Evolutionary conservation across 1,140 invertebrate genomes (phyloP), one percentile per base, ranked within the genome.

Genomic region (Lasioglossum baleicum): DNA sequence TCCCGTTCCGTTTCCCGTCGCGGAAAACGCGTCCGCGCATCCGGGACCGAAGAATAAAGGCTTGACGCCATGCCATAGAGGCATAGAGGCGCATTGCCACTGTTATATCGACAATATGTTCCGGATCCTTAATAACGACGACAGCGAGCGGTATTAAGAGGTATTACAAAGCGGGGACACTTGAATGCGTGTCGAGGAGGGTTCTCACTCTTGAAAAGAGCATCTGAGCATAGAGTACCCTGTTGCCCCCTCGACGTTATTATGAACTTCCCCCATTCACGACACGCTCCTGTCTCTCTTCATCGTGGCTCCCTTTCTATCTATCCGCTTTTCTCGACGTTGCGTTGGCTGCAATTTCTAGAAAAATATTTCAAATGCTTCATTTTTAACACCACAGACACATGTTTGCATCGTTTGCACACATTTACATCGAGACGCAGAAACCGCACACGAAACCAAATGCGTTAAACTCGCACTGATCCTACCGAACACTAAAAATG

Each of bases 111-210:
- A 91, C 91, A 92, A 92, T 92, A 90, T 91, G 90, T 90, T 90
- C 89, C 90, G 88, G 86, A 88, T 91, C 86, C 83, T 90, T 89
- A 86, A 90, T 91, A 91, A 91, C 89, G 90, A 90, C 88, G 87
- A 91, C 89, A 90, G 90, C 82, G 89, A 91, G 84, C 88, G 87
- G 90, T 85, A 91, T 92, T 92, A 92, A 91, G 90, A 90, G 89
- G 89, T 78, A 91, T 92, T 90, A 92, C 91, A 92, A 92, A 89
- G 88, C 88, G 81, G 80, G 88, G 91, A 92, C 91, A 92, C 91
- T 92, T 92, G 90, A 92, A 92, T 92, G 86, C 90, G 66, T 83
- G 90, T 90, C 88, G 91, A 90, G 83, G 87, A 82, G 80, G 88
- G 90, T 90, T 90, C 77, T 80, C 83, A 79, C 89, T 90, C 88